Evolutionary conservation across 2,888 invertebrate species (phyloP).

Genomic region (Drosophila robusta): DNA sequence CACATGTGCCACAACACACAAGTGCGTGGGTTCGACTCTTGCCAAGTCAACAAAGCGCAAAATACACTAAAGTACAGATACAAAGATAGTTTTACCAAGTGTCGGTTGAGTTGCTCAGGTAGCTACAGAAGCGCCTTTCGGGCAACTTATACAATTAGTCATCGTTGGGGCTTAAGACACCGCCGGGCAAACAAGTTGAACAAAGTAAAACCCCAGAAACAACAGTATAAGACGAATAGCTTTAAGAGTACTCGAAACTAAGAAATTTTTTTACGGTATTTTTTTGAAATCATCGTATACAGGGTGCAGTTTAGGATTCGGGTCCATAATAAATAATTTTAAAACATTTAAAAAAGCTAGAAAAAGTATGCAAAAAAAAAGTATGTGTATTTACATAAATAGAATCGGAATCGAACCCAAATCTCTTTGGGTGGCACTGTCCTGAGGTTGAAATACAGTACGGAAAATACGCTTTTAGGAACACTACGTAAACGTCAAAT

Average conservation of each 20-base stretch:
- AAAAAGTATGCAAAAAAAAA: no score
- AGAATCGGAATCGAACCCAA: no score
- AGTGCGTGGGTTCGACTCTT: slow-evolving; percentile 57
- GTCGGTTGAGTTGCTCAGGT: slow-evolving; percentile 32
- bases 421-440: no score
- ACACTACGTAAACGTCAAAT: no score
- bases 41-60: slow-evolving; percentile 53
- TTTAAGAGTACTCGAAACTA: slow-evolving; percentile 18
- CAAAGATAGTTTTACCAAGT: slow-evolving; percentile 23
- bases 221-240: slow-evolving; percentile 23
- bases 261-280: slow-evolving; percentile 13
- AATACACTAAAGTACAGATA: slow-evolving; percentile 20
- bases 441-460: no score
- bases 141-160: slow-evolving; percentile 71
- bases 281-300: slow-evolving; percentile 2
- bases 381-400: no score
- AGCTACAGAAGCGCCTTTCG: slow-evolving; percentile 21
- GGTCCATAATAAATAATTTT: no score
- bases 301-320: background rate
- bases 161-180: slow-evolving; percentile 51
- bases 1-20: slow-evolving; percentile 21
- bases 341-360: no score
- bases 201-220: slow-evolving; percentile 25
- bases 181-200: slow-evolving; percentile 23
- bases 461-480: no score